Percentiles rank a stretch among this genome's conserved stretches.
These are phyloP conservation scores for Maniola jurtina DNA, from an alignment of 1,140 invertebrate species.

Conservation along the genomic window DNA sequence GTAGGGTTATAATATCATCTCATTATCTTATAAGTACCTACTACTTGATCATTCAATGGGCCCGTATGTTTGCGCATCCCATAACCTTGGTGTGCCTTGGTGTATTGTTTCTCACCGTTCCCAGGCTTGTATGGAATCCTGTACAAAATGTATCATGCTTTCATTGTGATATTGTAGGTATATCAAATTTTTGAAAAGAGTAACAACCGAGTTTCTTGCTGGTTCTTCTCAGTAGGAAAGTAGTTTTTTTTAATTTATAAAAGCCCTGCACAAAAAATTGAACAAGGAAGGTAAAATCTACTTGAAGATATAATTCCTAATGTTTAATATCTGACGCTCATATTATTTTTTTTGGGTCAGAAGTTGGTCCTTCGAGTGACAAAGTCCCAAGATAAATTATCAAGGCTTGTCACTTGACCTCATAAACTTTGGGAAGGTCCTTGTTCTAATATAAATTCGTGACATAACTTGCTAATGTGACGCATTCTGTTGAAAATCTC, in stretches of 20 bases:
- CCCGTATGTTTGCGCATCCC: conserved; percentile 21
- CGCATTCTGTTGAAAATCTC: background rate
- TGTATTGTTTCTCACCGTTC: conserved; percentile 15
- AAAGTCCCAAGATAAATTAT: conserved; percentile 31
- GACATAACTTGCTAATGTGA: conserved; percentile 15
- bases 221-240: too few relatives aligned
- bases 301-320: too few relatives aligned
- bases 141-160: background rate
- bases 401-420: conserved; percentile 28
- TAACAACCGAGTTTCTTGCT: too few relatives aligned
- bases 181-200: too few relatives aligned
- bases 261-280: too few relatives aligned
- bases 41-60: conserved; percentile 16
- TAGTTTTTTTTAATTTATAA: too few relatives aligned
- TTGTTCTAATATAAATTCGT: conserved; percentile 20
- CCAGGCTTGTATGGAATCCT: conserved; percentile 8
- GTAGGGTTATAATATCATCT: conserved; percentile 9
- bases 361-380: conserved; percentile 11
- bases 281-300: too few relatives aligned
- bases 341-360: background rate
- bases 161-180: background rate
- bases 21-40: conserved; percentile 15
- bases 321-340: too few relatives aligned
- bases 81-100: conserved; percentile 15
- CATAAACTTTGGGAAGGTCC: conserved; percentile 25